A percentile compares a stretch with the other conserved stretches of the same genome.
Evolutionary conservation across 2,888 invertebrate species (phyloP).

Genomic region (Phengaris alcon): DNA sequence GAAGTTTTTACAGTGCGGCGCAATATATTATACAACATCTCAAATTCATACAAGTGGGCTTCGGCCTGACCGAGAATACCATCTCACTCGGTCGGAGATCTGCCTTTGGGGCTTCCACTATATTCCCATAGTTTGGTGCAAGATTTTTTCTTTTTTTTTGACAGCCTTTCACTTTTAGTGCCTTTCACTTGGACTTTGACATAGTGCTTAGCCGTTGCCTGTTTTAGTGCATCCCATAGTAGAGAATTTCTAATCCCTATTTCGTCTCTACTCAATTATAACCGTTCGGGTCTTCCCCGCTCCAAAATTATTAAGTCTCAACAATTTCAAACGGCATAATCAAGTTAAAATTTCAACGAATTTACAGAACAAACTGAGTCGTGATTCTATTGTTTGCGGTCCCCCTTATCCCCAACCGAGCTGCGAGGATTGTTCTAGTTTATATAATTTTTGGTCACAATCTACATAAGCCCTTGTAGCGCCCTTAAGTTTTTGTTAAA

Average conservation of each 20-base stretch:
- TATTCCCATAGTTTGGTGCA: too few relatives aligned
- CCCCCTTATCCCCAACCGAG: conserved; percentile 32
- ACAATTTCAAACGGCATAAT: conserved; percentile 34
- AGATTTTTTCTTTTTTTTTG: too few relatives aligned
- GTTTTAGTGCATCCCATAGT: too few relatives aligned
- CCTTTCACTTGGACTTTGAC: too few relatives aligned
- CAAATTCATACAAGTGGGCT: too few relatives aligned
- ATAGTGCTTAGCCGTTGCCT: too few relatives aligned
- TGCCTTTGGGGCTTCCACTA: too few relatives aligned
- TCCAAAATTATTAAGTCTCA: conserved; percentile 19
- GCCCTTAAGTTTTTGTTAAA: background rate
- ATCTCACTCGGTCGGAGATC: too few relatives aligned
- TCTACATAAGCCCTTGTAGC: background rate
- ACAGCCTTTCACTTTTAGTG: too few relatives aligned
- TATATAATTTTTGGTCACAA: conserved; percentile 10
- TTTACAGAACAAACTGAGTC: conserved; percentile 38
- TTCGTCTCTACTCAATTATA: conserved; percentile 1
- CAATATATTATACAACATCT: too few relatives aligned
- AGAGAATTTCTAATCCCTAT: background rate
- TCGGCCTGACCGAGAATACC: too few relatives aligned
- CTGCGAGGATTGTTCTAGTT: conserved; percentile 15
- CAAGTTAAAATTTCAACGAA: conserved; percentile 37
- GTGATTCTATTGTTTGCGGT: conserved; percentile 37
- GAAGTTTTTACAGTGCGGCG: too few relatives aligned
- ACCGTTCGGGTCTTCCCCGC: background rate